Evolutionary conservation across 2,888 invertebrate species (phyloP), one percentile per base, ranked within the genome.

Genomic region (Drosophila leonis): DNA sequence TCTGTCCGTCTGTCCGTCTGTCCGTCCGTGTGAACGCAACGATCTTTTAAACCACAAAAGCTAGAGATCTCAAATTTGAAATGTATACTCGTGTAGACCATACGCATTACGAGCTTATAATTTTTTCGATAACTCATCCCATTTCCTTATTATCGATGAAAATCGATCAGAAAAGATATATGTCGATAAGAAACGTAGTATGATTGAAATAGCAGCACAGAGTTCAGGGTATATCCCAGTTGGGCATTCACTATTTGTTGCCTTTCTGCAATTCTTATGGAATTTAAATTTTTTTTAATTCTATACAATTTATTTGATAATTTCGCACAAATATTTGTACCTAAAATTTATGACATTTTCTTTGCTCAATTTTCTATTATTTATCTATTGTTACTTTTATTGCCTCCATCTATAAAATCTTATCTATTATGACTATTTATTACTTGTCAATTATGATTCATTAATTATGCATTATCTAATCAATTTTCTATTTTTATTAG

Each of bases 401-500:
- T 24, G 4, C 2, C 12, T 15, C 1, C 12, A 4, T 10, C 10
- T 4, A 5, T 41, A 15, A n/a, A 0, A 31, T 1, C 8, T 5
- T 31, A 31, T 31, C n/a, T 39, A 39, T 4, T 12, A 42, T 42
- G 1, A 8, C 18, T 42, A 13, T 24, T 13, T 13, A 7, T 5
- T 9, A 4, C 9, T 15, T 46, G 15, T 27, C 10, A 3, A 4
- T 3, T 18, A 6, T 48, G n/a, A 10, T 10, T 31, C 12, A 29
- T 31, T 3, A 46, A 29, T 29, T 48, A n/a, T 18, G 1, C n/a
- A 29, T 31, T 48, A 48, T 48, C 48, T 48, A 48, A 29, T 48
- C 48, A 29, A 48, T 3, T 48, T 48, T 48, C 48, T 48, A n/a
- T 48, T 12, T n/a, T 9, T 48, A n/a, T 27, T n/a, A 48, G n/a